A percentile compares a stretch with the other conserved stretches of the same genome.
phyloP scores from a whole-genome alignment of 2,797 vertebrate species.

The Gorsachius magnificus region DNA sequence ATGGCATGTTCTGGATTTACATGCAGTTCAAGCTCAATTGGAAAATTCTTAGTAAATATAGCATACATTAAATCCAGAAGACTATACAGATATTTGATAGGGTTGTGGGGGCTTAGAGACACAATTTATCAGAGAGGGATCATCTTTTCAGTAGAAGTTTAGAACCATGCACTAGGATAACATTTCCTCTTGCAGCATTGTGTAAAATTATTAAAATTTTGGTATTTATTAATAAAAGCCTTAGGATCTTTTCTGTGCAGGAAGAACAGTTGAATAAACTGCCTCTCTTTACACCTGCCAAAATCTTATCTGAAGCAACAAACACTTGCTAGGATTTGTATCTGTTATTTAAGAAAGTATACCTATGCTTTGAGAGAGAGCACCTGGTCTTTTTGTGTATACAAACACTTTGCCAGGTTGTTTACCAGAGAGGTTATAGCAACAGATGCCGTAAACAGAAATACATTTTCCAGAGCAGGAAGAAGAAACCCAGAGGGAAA shows the following conservation, averaged over 20 bases:
- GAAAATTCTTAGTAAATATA: neutral
- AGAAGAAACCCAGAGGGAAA: slow-evolving; percentile 49
- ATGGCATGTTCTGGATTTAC: neutral
- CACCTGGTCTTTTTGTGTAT: neutral
- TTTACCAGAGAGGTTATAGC: neutral
- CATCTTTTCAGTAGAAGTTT: neutral
- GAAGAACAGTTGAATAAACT: neutral
- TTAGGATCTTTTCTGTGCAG: neutral
- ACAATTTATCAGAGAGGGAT: neutral
- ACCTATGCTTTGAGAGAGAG: neutral
- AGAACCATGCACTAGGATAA: neutral
- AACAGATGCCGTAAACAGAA: slow-evolving; percentile 16
- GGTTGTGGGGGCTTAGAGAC: neutral
- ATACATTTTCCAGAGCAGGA: slow-evolving; percentile 35
- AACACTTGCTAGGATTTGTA: neutral
- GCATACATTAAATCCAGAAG: neutral
- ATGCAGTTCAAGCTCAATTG: neutral
- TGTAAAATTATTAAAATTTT: neutral
- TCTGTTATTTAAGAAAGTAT: neutral
- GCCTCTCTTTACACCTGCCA: neutral
- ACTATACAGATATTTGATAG: neutral
- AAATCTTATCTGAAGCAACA: neutral
- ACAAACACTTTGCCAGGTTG: neutral
- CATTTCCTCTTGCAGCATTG: neutral
- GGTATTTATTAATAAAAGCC: neutral